Percentiles rank a stretch among this genome's conserved stretches.
phyloP scores from a whole-genome alignment of 2,888 invertebrate genomes.

The Lottia gigantea region DNA sequence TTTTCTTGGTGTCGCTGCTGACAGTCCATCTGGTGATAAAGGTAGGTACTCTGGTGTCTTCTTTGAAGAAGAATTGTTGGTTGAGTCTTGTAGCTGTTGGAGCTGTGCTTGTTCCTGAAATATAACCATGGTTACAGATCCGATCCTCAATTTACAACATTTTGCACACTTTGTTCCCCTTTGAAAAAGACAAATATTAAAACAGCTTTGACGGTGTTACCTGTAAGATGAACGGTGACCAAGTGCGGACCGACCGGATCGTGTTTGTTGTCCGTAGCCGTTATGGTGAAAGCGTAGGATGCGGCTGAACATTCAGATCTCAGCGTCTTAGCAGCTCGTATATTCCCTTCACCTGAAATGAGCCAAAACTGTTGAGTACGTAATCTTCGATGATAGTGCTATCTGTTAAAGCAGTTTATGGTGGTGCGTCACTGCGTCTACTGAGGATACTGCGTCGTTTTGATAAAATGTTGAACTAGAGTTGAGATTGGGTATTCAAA shows the following conservation, averaged over 20 bases:
- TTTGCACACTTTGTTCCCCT: too few relatives aligned
- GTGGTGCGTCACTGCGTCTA: too few relatives aligned
- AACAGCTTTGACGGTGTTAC: neutral
- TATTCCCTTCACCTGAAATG: neutral
- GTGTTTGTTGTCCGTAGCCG: neutral
- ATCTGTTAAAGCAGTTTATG: too few relatives aligned
- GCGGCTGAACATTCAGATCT: constrained; percentile 1
- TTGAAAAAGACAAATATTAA: too few relatives aligned
- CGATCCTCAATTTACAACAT: too few relatives aligned
- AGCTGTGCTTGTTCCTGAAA: neutral
- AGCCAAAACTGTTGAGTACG: neutral
- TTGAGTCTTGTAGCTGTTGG: neutral
- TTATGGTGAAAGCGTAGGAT: neutral
- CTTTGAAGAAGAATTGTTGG: neutral
- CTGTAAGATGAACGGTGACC: neutral
- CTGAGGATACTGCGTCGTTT: too few relatives aligned
- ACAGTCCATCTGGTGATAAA: neutral
- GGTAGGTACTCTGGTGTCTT: neutral
- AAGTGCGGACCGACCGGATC: neutral
- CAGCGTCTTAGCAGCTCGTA: neutral
- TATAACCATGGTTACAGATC: too few relatives aligned
- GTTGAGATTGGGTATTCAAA: too few relatives aligned
- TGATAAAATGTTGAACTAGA: too few relatives aligned
- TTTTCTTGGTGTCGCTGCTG: constrained; percentile 1
- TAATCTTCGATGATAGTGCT: too few relatives aligned